A percentile compares a stretch with the other conserved stretches of the same genome.
These are phyloP conservation scores for Harpegnathos saltator DNA, from an alignment of 1,140 invertebrate species.

Conservation along the genomic window DNA sequence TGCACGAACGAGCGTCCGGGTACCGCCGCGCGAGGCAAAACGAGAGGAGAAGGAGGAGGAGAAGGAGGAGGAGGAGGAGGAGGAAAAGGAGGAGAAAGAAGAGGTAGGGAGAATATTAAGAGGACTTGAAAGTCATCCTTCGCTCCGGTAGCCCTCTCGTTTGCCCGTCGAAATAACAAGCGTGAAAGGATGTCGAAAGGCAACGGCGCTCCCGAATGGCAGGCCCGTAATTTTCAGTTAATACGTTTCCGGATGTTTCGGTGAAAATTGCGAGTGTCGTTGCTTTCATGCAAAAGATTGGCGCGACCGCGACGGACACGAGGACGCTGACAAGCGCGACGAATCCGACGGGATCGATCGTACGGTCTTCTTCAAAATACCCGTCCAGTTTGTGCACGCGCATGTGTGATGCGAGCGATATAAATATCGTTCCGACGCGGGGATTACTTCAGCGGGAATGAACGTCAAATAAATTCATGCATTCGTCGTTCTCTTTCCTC, in stretches of 20 bases:
- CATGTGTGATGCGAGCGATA: too few species aligned
- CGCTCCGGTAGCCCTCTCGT: background rate
- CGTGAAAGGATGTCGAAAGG: slow-evolving; percentile 21
- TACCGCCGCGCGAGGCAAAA: background rate
- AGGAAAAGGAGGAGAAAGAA: background rate
- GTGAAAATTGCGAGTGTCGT: slow-evolving; percentile 9
- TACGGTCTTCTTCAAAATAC: background rate
- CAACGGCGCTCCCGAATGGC: slow-evolving; percentile 7
- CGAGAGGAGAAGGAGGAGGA: background rate
- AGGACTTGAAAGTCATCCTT: slow-evolving; percentile 41
- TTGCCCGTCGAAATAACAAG: slow-evolving; percentile 55
- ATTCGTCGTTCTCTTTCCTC: background rate
- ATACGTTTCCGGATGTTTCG: slow-evolving; percentile 43
- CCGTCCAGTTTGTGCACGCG: too few species aligned
- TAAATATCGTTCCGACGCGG: too few species aligned
- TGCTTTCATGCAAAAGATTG: slow-evolving; percentile 31
- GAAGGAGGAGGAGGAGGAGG: background rate
- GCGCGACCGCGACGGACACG: slow-evolving; percentile 14
- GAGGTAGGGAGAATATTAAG: slow-evolving; percentile 36
- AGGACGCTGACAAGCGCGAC: background rate
- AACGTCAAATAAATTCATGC: too few species aligned
- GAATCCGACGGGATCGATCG: background rate
- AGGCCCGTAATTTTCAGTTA: slow-evolving; percentile 66
- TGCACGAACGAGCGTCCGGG: slow-evolving; percentile 22
- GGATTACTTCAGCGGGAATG: too few species aligned